These are phyloP conservation scores for Microcebus tavaratra DNA, from an alignment of 2,113 vertebrate genomes.

Conservation along the genomic window DNA sequence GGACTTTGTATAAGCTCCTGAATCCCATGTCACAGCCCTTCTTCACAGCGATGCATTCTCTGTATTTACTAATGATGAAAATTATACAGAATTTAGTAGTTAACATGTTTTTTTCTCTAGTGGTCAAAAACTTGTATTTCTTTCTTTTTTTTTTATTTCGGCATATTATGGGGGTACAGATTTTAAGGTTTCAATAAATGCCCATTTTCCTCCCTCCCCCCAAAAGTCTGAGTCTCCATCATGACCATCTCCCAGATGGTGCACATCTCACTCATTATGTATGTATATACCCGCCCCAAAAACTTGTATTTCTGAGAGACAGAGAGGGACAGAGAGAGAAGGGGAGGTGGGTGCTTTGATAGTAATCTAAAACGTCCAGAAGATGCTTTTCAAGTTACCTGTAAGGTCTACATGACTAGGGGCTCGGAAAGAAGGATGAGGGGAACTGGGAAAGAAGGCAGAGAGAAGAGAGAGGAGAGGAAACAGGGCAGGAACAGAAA, in stretches of 20 bases:
- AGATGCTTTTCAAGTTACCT: background rate
- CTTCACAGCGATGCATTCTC: background rate
- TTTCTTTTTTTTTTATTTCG: too few species aligned
- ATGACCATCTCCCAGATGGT: too few species aligned
- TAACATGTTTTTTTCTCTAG: background rate
- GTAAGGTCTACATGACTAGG: background rate
- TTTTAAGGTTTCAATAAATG: too few species aligned
- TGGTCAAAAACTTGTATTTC: background rate
- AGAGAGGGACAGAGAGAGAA: background rate
- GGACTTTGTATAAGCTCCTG: background rate
- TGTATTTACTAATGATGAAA: background rate
- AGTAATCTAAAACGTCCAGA: background rate
- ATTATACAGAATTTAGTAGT: background rate
- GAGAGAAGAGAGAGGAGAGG: background rate
- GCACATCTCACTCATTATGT: too few species aligned
- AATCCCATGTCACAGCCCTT: background rate
- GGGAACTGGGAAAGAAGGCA: background rate
- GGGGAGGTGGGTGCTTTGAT: background rate
- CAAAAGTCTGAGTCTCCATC: too few species aligned
- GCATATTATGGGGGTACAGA: too few species aligned
- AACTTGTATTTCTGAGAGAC: background rate
- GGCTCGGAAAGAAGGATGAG: background rate
- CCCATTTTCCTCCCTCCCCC: too few species aligned
- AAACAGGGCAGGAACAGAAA: accelerated
- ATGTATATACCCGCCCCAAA: too few species aligned